Conservation (phyloP, 2,797 vertebrate species). For the Coilia nasus region DNA sequence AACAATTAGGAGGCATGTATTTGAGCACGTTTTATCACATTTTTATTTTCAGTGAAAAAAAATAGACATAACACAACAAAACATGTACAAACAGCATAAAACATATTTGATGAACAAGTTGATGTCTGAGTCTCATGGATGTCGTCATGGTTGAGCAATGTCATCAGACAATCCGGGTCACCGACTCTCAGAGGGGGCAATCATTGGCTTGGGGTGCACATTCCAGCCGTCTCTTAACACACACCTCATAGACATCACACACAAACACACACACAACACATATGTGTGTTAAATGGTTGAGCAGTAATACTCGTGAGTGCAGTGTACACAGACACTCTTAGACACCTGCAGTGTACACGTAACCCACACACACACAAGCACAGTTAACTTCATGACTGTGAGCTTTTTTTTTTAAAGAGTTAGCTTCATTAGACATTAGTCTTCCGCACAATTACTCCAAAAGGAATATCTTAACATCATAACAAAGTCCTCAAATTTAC, state of each 20-base stretch:
- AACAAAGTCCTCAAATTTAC: conserved; percentile 47
- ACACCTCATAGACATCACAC: not conserved
- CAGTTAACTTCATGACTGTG: not conserved
- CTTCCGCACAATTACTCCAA: not conserved
- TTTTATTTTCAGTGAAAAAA: conserved; percentile 37
- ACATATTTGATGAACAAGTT: not conserved
- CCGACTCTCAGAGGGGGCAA: conserved; percentile 35
- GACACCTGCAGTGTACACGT: not conserved
- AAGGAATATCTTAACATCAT: conserved; percentile 39
- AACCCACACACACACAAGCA: not conserved
- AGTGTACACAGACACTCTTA: not conserved
- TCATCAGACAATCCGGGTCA: conserved; percentile 50
- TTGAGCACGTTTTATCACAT: not conserved
- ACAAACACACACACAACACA: not conserved
- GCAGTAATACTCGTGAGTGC: not conserved
- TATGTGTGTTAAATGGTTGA: not conserved
- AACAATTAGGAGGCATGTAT: no score
- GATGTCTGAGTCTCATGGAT: conserved; percentile 40
- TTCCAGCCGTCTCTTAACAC: conserved; percentile 26
- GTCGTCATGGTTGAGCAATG: conserved; percentile 42
- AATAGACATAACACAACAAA: conserved; percentile 35
- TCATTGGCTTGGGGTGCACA: conserved; percentile 5
- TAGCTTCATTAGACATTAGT: conserved; percentile 44
- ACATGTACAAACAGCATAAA: not conserved
- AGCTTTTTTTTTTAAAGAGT: not conserved